Base-by-base conservation (phyloP, 2,113 vertebrate species). In the Nothoprocta perdicaria region DNA sequence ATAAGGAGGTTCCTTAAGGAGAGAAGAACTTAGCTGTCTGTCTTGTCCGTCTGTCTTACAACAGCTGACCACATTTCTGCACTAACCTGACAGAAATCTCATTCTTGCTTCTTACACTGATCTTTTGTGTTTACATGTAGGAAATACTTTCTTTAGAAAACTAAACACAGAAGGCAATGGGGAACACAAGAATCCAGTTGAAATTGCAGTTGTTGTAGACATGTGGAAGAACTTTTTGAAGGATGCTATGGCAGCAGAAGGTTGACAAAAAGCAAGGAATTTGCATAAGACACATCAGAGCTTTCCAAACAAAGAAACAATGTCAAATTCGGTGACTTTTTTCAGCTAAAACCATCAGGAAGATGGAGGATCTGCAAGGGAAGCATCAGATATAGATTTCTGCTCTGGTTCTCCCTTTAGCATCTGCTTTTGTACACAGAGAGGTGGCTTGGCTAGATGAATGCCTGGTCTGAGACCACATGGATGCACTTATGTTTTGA, bases 371-470 rank as follows among this genome's bases (percentile, higher is more conserved):
- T 26, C 31, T 16, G 88, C 35, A 40, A 63, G 3, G 8, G 43
- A 55, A 88, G 31, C 38, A 31, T 66, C 31, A 65, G 12, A 35
- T 45, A 58, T 13, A 46, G 0, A 0, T 60, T 5, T 35, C 26
- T 55, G 15, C 43, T 84, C 24, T 83, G 58, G 53, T 18, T 67
- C 29, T 58, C 41, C n/a, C 27, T 26, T 76, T 9, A 55, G 31
- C 19, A 22, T n/a, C 24, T 21, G 27, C 9, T 63, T 74, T 67
- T 45, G 52, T 27, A 48, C 7, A 22, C 57, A 11, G 7, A 27
- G 4, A 50, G 41, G 26, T 4, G 62, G 40, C n/a, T 67, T 11
- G 33, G 4, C 10, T 38, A 2, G 4, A 3, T 2, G 3, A 2
- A 6, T 2, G 11, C 35, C 71, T 79, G 19, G 40, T 82, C n/a